These are phyloP conservation scores for Meta bourneti DNA, from an alignment of 2,888 invertebrate species.

Conservation along the genomic window DNA sequence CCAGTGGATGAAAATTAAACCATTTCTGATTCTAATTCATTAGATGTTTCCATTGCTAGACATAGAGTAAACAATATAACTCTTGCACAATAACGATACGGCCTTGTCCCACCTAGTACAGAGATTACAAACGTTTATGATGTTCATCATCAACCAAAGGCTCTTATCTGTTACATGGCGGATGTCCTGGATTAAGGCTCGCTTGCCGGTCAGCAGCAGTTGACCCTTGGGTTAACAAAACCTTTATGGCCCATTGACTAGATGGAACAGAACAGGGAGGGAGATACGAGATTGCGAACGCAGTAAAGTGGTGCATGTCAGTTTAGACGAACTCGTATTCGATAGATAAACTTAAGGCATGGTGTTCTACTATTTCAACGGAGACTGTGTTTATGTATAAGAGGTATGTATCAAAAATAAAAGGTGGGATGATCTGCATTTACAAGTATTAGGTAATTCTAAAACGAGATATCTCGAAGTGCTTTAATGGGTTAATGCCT, in stretches of 20 bases:
- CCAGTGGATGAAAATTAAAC: background rate
- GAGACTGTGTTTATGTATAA: too few relatives aligned
- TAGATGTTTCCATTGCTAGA: background rate
- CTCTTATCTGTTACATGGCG: conserved; percentile 53
- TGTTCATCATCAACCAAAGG: conserved; percentile 44
- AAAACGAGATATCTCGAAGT: too few relatives aligned
- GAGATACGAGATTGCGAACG: conserved; percentile 18
- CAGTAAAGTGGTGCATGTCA: conserved; percentile 23
- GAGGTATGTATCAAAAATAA: too few relatives aligned
- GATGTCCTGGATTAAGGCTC: conserved; percentile 51
- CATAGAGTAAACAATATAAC: background rate
- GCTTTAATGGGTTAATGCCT: too few relatives aligned
- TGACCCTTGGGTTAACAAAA: conserved; percentile 71
- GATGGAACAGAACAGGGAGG: conserved; percentile 9
- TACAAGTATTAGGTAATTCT: too few relatives aligned
- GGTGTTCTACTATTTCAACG: too few relatives aligned
- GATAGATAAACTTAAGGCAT: background rate
- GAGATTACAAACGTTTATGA: conserved; percentile 55
- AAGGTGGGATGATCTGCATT: too few relatives aligned
- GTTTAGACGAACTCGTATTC: background rate
- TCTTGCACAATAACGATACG: background rate
- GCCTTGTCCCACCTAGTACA: background rate
- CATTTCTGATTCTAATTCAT: background rate
- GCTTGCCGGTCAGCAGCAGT: conserved; percentile 50
- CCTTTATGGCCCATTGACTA: conserved; percentile 64